Conservation (phyloP, 2,797 vertebrate species). For the Pteronotus mesoamericanus region DNA sequence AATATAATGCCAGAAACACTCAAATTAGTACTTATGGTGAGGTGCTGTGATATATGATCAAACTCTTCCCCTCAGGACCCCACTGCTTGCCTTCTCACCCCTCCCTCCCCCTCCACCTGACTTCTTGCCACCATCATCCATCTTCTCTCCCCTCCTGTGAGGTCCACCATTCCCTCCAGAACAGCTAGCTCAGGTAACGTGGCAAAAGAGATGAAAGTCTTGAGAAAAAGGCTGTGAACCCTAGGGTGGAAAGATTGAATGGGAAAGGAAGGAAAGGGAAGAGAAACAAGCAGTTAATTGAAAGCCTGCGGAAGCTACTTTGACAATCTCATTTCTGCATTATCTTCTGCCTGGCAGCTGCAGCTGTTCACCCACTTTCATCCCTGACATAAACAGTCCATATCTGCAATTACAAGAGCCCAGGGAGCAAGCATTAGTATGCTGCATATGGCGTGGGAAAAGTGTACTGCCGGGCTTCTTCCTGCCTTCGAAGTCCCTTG, state of each 20-base stretch:
- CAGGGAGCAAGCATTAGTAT: conserved; percentile 12
- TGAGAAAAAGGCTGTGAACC: background rate
- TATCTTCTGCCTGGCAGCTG: conserved; percentile 43
- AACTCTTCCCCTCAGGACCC: background rate
- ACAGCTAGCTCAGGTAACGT: background rate
- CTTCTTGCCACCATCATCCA: background rate
- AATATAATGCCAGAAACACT: background rate
- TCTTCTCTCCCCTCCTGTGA: background rate
- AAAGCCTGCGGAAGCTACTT: background rate
- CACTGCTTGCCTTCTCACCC: background rate
- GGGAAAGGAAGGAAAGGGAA: background rate
- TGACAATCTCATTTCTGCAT: background rate
- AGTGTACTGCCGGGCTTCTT: background rate
- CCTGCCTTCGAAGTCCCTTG: background rate
- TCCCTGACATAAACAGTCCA: conserved; percentile 48
- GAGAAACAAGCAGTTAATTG: background rate
- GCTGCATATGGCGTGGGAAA: background rate
- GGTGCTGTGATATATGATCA: too few relatives aligned
- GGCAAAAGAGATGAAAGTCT: background rate
- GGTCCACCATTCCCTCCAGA: background rate
- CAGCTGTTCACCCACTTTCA: conserved; percentile 18
- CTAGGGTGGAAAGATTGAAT: background rate
- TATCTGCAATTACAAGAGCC: conserved; percentile 51
- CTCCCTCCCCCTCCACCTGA: background rate
- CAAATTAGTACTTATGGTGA: background rate